Conservation (phyloP, 2,797 vertebrate species). For the Pseudopleuronectes americanus region DNA sequence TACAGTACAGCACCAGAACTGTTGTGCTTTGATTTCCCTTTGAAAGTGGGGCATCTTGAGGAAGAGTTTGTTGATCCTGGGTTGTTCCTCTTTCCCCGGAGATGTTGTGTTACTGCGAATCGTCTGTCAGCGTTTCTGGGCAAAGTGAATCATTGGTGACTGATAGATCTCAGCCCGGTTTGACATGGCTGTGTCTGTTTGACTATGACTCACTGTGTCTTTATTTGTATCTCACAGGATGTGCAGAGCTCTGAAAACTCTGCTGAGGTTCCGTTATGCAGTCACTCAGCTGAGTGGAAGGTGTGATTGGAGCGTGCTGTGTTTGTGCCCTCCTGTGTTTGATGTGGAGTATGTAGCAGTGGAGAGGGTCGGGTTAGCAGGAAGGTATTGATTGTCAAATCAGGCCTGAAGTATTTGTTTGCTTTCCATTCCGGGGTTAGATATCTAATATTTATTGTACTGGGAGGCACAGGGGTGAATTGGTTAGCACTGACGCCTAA, state of each 20-base stretch:
- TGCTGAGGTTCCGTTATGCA: conserved; percentile 32
- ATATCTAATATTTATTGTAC: not conserved
- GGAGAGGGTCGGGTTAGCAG: not conserved
- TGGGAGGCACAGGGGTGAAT: no score
- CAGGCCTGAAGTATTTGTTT: conserved; percentile 29
- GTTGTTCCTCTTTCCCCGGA: conserved; percentile 16
- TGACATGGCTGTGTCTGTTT: conserved; percentile 56
- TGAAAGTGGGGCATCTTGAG: conserved; percentile 1
- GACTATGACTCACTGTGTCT: conserved; percentile 64
- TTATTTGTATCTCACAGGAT: conserved; percentile 52
- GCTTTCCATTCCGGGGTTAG: not conserved
- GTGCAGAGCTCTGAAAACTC: conserved; percentile 18
- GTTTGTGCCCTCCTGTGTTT: conserved; percentile 28
- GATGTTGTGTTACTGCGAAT: conserved; percentile 52
- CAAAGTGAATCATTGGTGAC: conserved; percentile 67
- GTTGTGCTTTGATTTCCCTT: not conserved
- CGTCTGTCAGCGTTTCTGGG: conserved; percentile 44
- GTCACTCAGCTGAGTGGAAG: conserved; percentile 42
- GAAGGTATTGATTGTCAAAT: conserved; percentile 33
- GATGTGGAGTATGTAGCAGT: not conserved
- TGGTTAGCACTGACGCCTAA: no score
- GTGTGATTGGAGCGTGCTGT: conserved; percentile 31
- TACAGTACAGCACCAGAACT: no score
- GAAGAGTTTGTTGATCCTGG: conserved; percentile 9
- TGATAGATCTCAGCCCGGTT: conserved; percentile 52